These are phyloP conservation scores for Tinamus guttatus DNA, from an alignment of 2,113 vertebrate genomes.

Conservation along the genomic window DNA sequence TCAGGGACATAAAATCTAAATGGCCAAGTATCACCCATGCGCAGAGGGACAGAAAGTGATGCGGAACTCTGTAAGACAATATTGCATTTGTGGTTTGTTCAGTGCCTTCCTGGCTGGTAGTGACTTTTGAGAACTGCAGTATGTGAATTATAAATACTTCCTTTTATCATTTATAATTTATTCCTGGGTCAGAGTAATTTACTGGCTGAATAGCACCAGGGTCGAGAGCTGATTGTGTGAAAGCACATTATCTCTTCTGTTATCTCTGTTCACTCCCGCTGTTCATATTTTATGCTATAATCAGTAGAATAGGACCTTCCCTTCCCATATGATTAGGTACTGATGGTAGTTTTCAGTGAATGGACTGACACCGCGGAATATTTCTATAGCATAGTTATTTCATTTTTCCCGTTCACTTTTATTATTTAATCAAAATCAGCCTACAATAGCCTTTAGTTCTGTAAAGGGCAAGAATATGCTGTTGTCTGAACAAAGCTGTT, in stretches of 20 bases:
- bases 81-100: conserved; percentile 19
- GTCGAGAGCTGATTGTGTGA: background rate
- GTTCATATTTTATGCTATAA: background rate
- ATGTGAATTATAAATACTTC: background rate
- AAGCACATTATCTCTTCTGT: background rate
- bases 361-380: background rate
- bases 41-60: background rate
- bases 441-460: background rate
- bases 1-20: conserved; percentile 10
- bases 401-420: background rate
- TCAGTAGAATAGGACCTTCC: background rate
- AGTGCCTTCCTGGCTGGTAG: background rate
- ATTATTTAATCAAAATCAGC: background rate
- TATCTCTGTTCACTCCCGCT: background rate
- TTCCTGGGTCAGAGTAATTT: background rate
- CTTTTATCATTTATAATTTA: conserved; percentile 12
- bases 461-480: background rate
- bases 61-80: background rate
- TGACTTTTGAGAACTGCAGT: background rate
- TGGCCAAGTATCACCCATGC: background rate
- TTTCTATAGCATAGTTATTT: background rate
- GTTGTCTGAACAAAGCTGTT: background rate
- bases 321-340: background rate
- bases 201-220: background rate
- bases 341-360: background rate